phyloP scores from a whole-genome alignment of 2,888 invertebrate species.

The Tuberolachnus salignus region DNA sequence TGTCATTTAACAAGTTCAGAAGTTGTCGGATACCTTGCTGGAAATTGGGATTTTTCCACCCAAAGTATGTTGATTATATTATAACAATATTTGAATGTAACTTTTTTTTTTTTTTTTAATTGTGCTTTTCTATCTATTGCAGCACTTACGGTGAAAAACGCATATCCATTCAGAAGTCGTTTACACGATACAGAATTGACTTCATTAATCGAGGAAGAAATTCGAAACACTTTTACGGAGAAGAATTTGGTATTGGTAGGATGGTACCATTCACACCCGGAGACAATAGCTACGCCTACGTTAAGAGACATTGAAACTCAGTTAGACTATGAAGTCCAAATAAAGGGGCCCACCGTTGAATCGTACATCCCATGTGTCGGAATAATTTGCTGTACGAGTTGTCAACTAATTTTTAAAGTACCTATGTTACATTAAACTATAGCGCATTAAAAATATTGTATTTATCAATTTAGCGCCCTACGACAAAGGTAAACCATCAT shows the following conservation, averaged over 20 bases:
- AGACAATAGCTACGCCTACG: constrained; percentile 85
- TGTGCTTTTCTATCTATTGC: too few relatives aligned
- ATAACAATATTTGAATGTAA: background rate
- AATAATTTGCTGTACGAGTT: constrained; percentile 82
- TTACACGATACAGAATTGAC: constrained; percentile 80
- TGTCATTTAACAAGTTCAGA: constrained; percentile 92
- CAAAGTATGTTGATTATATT: constrained; percentile 76
- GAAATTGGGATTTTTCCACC: constrained; percentile 91
- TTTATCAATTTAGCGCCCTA: constrained; percentile 74
- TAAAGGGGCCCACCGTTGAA: constrained; percentile 89
- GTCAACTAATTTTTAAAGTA: background rate
- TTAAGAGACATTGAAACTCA: constrained; percentile 89
- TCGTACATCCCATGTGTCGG: constrained; percentile 94
- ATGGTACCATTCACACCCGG: constrained; percentile 96
- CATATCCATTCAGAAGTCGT: constrained; percentile 85
- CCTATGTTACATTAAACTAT: background rate
- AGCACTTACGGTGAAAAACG: constrained; percentile 61
- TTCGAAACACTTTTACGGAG: constrained; percentile 81
- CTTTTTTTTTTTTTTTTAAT: background rate
- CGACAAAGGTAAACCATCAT: constrained; percentile 73
- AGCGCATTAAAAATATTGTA: background rate
- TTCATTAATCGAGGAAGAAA: constrained; percentile 78
- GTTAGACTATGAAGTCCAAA: constrained; percentile 90
- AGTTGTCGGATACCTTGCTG: constrained; percentile 94
- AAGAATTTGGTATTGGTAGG: constrained; percentile 83